Evolutionary conservation across 2,113 vertebrate genomes (phyloP), one percentile per base, ranked within the genome.

Genomic region (Bos indicus): DNA sequence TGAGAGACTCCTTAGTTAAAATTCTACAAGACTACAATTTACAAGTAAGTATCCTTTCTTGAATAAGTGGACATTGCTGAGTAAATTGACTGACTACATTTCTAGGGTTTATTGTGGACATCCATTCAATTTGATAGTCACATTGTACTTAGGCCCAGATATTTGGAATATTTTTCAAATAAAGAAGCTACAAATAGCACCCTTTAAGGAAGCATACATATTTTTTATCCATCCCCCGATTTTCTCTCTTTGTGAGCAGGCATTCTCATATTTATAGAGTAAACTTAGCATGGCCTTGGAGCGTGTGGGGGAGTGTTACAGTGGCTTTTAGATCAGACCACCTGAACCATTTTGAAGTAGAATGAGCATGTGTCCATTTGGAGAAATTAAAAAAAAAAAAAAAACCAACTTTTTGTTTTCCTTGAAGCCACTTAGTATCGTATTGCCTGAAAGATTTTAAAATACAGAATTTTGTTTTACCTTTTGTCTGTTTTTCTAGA

Each of bases 21-120:
- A 99, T 99, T 98, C 99, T 99, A 71, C 99, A 99, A 71, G 99
- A 99, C 98, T 99, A 99, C 98, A 99, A 99, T 97, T 99, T 99
- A 90, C 99, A 99, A 99, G 99, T 99, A 90, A 97, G 98, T 62
- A 52, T 84, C 23, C n/a, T 78, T 88, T 62, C 36, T 52, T 52
- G 16, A 57, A 60, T 21, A 92, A 25, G 78, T 46, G 9, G 52
- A 8, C 19, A 11, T 54, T 74, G 14, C 14, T 52, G 19, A 94
- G 28, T 71, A 30, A 56, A 48, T n/a, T 71, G 3, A 81, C 25
- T 48, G 48, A 48, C 48, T 48, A 48, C 26, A 33, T 87, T 74
- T 92, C 14, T 62, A 91, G 85, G 2, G 16, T 46, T 90, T 82
- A 59, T 93, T 26, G 86, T 82, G n/a, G 57, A 6, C 78, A 78